A percentile compares a stretch with the other conserved stretches of the same genome.
Evolutionary conservation across 2,888 invertebrate species (phyloP).

Genomic region (Drosophila mimetica): DNA sequence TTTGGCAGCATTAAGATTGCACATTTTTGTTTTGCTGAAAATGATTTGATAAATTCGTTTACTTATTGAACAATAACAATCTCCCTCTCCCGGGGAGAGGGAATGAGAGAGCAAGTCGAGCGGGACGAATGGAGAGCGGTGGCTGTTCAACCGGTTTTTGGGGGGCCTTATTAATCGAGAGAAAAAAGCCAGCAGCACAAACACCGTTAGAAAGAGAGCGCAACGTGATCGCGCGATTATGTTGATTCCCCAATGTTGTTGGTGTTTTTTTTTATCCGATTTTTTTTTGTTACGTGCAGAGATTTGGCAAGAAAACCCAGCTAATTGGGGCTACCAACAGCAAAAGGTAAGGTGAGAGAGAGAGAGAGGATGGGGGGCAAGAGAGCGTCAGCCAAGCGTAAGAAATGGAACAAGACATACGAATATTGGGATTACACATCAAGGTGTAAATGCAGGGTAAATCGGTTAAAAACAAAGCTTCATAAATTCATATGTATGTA

Average conservation of each 20-base stretch:
- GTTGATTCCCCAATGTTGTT: constrained; percentile 58
- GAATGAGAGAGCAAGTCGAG: constrained; percentile 45
- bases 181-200: constrained; percentile 33
- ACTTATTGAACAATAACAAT: constrained; percentile 19
- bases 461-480: constrained; percentile 2
- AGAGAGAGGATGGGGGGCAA: background rate
- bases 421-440: constrained; percentile 51
- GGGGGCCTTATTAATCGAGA: constrained; percentile 50
- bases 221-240: constrained; percentile 50
- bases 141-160: constrained; percentile 57
- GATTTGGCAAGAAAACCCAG: constrained; percentile 53
- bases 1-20: constrained; percentile 26
- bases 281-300: constrained; percentile 63
- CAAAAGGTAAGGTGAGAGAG: constrained; percentile 49
- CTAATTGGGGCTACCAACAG: constrained; percentile 59
- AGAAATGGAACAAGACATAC: constrained; percentile 62
- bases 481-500: background rate
- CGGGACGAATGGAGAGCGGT: constrained; percentile 20
- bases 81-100: constrained; percentile 18
- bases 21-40: constrained; percentile 43
- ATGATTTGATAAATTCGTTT: constrained; percentile 2
- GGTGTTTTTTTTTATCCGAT: constrained; percentile 17
- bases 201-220: constrained; percentile 65
- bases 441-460: constrained; percentile 21
- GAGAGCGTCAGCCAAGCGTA: constrained; percentile 57